These are phyloP conservation scores for Oryzias sinensis DNA, from an alignment of 2,797 vertebrate genomes.

Conservation along the genomic window DNA sequence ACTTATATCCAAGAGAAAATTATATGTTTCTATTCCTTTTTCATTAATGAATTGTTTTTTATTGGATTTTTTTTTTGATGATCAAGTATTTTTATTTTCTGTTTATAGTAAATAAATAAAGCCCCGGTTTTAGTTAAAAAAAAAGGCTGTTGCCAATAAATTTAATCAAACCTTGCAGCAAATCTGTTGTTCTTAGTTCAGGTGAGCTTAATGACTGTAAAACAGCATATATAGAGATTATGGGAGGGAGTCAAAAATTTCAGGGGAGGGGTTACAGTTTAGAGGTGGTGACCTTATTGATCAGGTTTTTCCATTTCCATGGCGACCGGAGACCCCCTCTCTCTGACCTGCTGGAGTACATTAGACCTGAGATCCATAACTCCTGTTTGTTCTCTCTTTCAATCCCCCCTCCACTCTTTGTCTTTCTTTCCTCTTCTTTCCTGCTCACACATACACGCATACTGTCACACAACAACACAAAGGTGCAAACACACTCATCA, in stretches of 20 bases:
- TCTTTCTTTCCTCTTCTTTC: constrained; percentile 16
- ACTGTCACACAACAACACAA: constrained; percentile 51
- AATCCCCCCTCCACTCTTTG: constrained; percentile 25
- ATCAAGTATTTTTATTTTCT: too few species aligned
- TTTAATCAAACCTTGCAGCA: background rate
- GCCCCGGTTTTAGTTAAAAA: too few species aligned
- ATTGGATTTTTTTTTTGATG: too few species aligned
- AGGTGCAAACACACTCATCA: constrained; percentile 59
- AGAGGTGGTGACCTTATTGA: constrained; percentile 94
- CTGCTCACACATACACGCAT: constrained; percentile 27
- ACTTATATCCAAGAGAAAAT: too few species aligned
- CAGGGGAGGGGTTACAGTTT: constrained; percentile 56
- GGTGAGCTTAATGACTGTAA: background rate
- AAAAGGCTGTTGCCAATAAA: too few species aligned
- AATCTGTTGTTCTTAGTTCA: background rate
- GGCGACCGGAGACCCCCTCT: constrained; percentile 87
- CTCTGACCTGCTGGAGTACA: constrained; percentile 95
- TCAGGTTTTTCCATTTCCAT: constrained; percentile 97
- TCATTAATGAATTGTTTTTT: too few species aligned
- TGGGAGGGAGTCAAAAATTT: constrained; percentile 44
- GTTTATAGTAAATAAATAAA: too few species aligned
- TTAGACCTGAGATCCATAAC: constrained; percentile 99
- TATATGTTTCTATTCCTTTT: too few species aligned
- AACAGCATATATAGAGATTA: constrained; percentile 58
- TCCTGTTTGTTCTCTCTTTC: constrained; percentile 53